Conservation (phyloP, 2,113 vertebrate genomes). For the Rhea pennata region DNA sequence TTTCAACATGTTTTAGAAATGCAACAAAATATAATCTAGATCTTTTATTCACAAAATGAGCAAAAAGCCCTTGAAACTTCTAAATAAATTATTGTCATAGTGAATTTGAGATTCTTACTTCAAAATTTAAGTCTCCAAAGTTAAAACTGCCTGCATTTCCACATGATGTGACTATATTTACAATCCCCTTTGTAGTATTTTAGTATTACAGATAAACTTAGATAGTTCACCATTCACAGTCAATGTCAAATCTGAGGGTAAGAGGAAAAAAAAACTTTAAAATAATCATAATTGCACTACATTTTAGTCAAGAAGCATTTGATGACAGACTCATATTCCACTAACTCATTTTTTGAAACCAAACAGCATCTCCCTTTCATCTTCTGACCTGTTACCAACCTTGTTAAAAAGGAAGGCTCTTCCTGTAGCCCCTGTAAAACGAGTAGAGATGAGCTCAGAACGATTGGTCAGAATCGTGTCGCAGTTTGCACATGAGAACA, state of each 20-base stretch:
- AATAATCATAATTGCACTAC: background rate
- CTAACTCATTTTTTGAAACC: background rate
- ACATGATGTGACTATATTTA: background rate
- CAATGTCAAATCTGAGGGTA: background rate
- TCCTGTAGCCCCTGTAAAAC: constrained; percentile 96
- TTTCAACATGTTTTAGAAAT: background rate
- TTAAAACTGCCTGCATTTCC: background rate
- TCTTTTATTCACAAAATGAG: background rate
- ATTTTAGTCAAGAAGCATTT: background rate
- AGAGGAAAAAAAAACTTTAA: background rate
- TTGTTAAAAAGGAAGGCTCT: constrained; percentile 98
- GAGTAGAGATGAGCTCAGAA: constrained; percentile 96
- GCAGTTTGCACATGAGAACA: constrained; percentile 98
- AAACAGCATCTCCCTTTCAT: background rate
- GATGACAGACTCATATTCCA: background rate
- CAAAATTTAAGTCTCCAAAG: background rate
- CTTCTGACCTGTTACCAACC: constrained; percentile 74
- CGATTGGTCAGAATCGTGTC: constrained; percentile 97
- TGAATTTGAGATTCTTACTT: background rate
- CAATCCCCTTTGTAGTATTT: background rate
- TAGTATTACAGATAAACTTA: background rate
- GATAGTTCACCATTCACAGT: background rate
- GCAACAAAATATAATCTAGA: background rate
- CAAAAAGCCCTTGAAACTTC: background rate
- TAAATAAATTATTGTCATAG: background rate